phyloP scores from a whole-genome alignment of 2,888 invertebrate species.

The Ellobium chinense region DNA sequence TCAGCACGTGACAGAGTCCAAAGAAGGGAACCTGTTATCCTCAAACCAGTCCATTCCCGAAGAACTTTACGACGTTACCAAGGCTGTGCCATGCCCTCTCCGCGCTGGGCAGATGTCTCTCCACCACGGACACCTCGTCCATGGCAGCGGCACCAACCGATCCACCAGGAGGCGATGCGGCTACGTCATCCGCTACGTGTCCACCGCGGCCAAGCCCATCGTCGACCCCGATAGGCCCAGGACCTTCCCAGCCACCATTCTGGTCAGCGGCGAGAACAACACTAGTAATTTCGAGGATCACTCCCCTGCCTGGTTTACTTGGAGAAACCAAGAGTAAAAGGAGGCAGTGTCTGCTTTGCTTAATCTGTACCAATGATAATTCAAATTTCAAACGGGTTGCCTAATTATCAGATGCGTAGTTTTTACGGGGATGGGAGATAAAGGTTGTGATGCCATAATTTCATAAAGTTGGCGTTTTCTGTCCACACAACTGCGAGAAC shows the following conservation, averaged over 20 bases:
- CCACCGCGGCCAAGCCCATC: slow-evolving; percentile 58
- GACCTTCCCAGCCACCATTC: slow-evolving; percentile 59
- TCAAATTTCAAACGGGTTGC: too few species aligned
- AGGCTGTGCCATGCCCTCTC: slow-evolving; percentile 58
- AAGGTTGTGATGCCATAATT: too few species aligned
- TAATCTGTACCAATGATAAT: too few species aligned
- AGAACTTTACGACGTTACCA: slow-evolving; percentile 54
- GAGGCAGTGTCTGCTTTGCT: background rate
- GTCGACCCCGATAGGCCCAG: slow-evolving; percentile 59
- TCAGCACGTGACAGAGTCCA: slow-evolving; percentile 54
- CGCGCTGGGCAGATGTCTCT: slow-evolving; percentile 65
- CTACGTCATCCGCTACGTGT: slow-evolving; percentile 64
- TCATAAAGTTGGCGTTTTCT: too few species aligned
- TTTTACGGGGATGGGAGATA: too few species aligned
- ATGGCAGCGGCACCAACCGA: slow-evolving; percentile 65
- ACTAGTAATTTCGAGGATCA: slow-evolving; percentile 57
- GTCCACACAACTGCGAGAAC: too few species aligned
- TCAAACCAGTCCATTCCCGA: slow-evolving; percentile 63
- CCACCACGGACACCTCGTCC: slow-evolving; percentile 63
- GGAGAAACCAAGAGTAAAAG: slow-evolving; percentile 32
- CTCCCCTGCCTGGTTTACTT: slow-evolving; percentile 57
- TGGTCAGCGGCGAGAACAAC: slow-evolving; percentile 57
- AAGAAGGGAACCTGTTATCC: slow-evolving; percentile 58
- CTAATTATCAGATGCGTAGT: too few species aligned
- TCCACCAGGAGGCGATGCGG: slow-evolving; percentile 62